These are phyloP conservation scores for Drosophila barbarae DNA, from an alignment of 2,888 invertebrate species.

Conservation along the genomic window DNA sequence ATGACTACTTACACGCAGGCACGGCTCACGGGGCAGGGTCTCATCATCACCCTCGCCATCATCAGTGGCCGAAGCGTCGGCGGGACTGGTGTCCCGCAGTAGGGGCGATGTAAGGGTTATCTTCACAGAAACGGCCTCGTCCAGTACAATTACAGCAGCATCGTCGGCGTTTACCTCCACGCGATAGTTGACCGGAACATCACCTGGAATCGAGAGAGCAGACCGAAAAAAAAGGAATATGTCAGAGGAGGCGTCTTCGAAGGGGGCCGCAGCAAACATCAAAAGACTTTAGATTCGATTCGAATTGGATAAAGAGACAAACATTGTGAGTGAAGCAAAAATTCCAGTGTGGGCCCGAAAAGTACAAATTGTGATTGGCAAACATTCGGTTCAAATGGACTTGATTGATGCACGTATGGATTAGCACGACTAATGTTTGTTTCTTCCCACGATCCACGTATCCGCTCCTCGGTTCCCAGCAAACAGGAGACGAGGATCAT, in stretches of 20 bases:
- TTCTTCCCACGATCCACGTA: constrained; percentile 64
- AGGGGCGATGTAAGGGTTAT: constrained; percentile 96
- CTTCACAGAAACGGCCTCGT: constrained; percentile 88
- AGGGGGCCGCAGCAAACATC: background rate
- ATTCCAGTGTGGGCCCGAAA: constrained; percentile 60
- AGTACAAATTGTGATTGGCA: constrained; percentile 32
- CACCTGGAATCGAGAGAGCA: constrained; percentile 69
- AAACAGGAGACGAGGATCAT: constrained; percentile 48
- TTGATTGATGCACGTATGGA: constrained; percentile 47
- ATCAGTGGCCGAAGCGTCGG: constrained; percentile 80
- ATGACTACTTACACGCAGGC: constrained; percentile 82
- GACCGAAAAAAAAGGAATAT: background rate
- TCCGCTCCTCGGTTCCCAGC: constrained; percentile 66
- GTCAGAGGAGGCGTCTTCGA: background rate
- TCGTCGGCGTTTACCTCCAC: constrained; percentile 91
- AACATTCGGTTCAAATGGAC: constrained; percentile 38
- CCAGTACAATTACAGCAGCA: constrained; percentile 91
- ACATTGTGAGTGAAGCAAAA: constrained; percentile 60
- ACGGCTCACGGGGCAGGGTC: constrained; percentile 98
- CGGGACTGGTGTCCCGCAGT: constrained; percentile 87
- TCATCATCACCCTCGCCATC: constrained; percentile 84
- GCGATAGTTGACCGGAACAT: constrained; percentile 82
- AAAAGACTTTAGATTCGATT: constrained; percentile 46
- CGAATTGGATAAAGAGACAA: constrained; percentile 68
- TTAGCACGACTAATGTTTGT: constrained; percentile 67